Percentiles rank a stretch among this genome's conserved stretches.
Evolutionary conservation across 2,888 invertebrate genomes (phyloP).

Genomic region (Polylopha cassiicola): DNA sequence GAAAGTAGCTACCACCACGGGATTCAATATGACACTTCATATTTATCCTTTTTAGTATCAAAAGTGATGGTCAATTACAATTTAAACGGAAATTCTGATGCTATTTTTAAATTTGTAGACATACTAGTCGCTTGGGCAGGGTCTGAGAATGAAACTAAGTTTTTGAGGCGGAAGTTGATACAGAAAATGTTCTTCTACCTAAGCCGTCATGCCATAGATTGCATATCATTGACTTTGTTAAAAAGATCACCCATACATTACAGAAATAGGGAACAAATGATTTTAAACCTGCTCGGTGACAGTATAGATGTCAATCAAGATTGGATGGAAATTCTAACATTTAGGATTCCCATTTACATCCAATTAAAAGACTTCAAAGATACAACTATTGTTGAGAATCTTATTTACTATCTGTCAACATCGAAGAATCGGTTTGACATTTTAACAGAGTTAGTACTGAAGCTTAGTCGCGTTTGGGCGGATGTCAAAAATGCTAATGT

Average conservation of each 20-base stretch:
- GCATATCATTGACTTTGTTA: constrained; percentile 75
- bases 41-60: constrained; percentile 76
- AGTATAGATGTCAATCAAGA: constrained; percentile 67
- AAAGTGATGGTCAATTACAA: constrained; percentile 79
- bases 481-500: constrained; percentile 80
- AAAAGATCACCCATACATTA: constrained; percentile 66
- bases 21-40: constrained; percentile 52
- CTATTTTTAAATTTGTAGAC: constrained; percentile 71
- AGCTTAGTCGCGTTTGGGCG: constrained; percentile 82
- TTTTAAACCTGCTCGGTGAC: constrained; percentile 71
- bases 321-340: constrained; percentile 81
- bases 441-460: constrained; percentile 62
- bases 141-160: constrained; percentile 39
- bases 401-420: constrained; percentile 78
- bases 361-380: constrained; percentile 78
- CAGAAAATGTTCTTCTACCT: constrained; percentile 74
- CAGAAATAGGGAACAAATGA: constrained; percentile 49
- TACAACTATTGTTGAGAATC: constrained; percentile 73
- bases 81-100: constrained; percentile 55
- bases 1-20: constrained; percentile 49
- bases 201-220: constrained; percentile 78
- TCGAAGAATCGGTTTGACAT: constrained; percentile 43
- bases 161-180: constrained; percentile 59
- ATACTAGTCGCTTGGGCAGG: constrained; percentile 75
- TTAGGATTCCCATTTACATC: constrained; percentile 53